phyloP scores from a whole-genome alignment of 2,113 vertebrate genomes.

The Trochalopteron elliotii region DNA sequence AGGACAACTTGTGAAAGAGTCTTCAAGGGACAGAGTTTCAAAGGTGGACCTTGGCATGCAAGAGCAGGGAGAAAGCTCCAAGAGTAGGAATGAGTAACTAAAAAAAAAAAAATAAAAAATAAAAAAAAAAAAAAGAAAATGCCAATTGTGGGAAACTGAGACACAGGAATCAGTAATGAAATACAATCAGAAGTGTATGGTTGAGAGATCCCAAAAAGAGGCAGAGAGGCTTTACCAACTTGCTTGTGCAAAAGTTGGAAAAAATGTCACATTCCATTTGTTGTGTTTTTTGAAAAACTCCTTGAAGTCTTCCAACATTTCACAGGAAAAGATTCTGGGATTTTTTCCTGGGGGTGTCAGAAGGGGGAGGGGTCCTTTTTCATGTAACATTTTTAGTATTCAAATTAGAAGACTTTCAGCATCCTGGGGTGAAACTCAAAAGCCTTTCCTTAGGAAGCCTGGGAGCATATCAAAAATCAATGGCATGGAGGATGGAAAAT shows the following conservation, averaged over 20 bases:
- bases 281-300: slow-evolving; percentile 24
- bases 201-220: not conserved
- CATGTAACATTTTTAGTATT: slow-evolving; percentile 59
- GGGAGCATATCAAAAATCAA: slow-evolving; percentile 68
- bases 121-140: not conserved
- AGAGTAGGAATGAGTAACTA: not conserved
- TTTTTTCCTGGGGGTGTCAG: slow-evolving; percentile 15
- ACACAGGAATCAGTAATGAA: not conserved
- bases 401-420: slow-evolving; percentile 64
- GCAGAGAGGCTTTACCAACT: not conserved
- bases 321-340: slow-evolving; percentile 40
- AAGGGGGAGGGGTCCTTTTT: slow-evolving; percentile 20
- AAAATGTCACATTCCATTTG: slow-evolving; percentile 24
- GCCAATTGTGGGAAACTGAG: not conserved
- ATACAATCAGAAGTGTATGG: not conserved
- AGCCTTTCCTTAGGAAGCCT: slow-evolving; percentile 73
- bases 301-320: slow-evolving; percentile 28
- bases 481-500: slow-evolving; percentile 75
- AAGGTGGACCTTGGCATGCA: not conserved
- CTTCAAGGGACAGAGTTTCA: not conserved
- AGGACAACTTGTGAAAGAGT: not conserved
- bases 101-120: not conserved
- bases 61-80: not conserved
- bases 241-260: slow-evolving; percentile 21
- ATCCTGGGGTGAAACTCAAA: slow-evolving; percentile 41